Evolutionary conservation across 2,888 invertebrate species (phyloP), one percentile per base, ranked within the genome.

Genomic region (Lutraria lutraria): DNA sequence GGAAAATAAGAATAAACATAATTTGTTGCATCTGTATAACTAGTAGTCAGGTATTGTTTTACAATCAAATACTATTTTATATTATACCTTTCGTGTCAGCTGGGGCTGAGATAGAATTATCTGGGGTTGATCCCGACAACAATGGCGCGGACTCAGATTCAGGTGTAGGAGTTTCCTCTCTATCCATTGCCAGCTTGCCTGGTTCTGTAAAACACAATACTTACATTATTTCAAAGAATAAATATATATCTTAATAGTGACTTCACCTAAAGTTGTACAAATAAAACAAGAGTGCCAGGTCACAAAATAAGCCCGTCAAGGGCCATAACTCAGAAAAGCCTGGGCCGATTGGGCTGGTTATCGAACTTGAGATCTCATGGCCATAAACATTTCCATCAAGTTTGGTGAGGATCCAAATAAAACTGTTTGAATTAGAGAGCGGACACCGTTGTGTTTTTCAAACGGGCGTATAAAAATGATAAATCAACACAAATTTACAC

Each of bases 71-170:
- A 79, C 29, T 56, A n/a, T 29, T 81, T 15, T 53, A 21, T 25
- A 3, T 16, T 13, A 79, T 85, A 85, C 85, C 85, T 85, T 79
- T 85, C 0, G 52, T 8, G 21, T 85, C 85, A 21, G 85, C 79
- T 15, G 16, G 16, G 25, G n/a, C 43, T 29, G 85, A 56, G 19
- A 81, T 52, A 21, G 43, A 81, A 56, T 13, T 25, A 53, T n/a
- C 82, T 16, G 82, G 76, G 43, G 87, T 80, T 83, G 76, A 63
- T 79, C 83, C 87, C 80, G 87, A 54, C 56, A 91, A 84, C 83
- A 90, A 31, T 25, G 90, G 89, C 68, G 90, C 43, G 53, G 92
- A 88, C 84, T 92, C 92, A 52, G 89, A 68, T 13, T 89, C 88
- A 19, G 87, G 88, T 8, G 86, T 89, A 29, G 88, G 84, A 85